These are phyloP conservation scores for Hydrozoanthus tunicans DNA, from an alignment of 64 coral and sea anemone species.

Conservation along the genomic window DNA sequence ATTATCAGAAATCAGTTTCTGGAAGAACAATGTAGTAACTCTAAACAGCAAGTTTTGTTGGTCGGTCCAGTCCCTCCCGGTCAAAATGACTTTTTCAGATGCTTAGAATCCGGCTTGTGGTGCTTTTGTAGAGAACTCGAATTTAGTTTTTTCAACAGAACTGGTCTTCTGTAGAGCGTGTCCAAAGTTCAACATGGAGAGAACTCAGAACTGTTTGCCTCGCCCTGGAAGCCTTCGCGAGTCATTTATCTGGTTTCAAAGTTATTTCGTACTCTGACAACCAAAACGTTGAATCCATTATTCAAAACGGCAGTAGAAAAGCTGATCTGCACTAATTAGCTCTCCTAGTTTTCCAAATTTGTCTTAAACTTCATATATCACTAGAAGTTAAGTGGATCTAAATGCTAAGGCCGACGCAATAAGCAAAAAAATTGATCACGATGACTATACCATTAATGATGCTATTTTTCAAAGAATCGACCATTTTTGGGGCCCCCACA, in stretches of 20 bases:
- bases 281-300: background rate
- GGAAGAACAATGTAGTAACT: slow-evolving; percentile 33
- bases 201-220: background rate
- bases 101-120: slow-evolving; percentile 34
- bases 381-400: too few relatives aligned
- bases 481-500: background rate
- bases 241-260: background rate
- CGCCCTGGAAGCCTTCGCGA: background rate
- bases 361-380: too few relatives aligned
- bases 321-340: too few relatives aligned
- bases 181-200: slow-evolving; percentile 5
- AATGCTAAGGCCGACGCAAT: slow-evolving; percentile 3
- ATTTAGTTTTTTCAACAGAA: slow-evolving; percentile 19
- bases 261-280: slow-evolving; percentile 17
- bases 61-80: slow-evolving; percentile 1
- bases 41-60: slow-evolving; percentile 32
- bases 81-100: slow-evolving; percentile 44
- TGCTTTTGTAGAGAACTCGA: slow-evolving; percentile 1
- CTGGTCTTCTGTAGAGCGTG: slow-evolving; percentile 4
- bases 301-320: background rate
- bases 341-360: too few relatives aligned
- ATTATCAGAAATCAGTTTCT: slow-evolving; percentile 45
- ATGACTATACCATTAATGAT: slow-evolving; percentile 5
- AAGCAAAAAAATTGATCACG: background rate
- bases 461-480: slow-evolving; percentile 17